phyloP scores from a whole-genome alignment of 2,888 invertebrate species.

The Ypsolopha scabrella region DNA sequence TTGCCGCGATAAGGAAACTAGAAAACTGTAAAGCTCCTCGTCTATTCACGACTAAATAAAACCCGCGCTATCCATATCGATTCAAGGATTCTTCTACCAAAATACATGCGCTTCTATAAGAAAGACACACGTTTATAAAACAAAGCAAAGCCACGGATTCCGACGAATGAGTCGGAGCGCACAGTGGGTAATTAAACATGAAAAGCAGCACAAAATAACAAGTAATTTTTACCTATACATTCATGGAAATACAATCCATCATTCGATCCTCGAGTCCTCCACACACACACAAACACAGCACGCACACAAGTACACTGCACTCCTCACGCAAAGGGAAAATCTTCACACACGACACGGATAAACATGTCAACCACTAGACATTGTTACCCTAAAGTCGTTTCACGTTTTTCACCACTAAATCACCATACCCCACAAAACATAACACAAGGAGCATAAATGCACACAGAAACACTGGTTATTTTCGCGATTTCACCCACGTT shows the following conservation, averaged over 20 bases:
- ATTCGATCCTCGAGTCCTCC: conserved; percentile 1
- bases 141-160: conserved; percentile 30
- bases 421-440: conserved; percentile 53
- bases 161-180: conserved; percentile 21
- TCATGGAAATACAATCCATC: conserved; percentile 68
- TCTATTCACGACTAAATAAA: conserved; percentile 15
- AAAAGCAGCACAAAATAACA: conserved; percentile 31
- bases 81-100: conserved; percentile 33
- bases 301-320: conserved; percentile 58
- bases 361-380: conserved; percentile 71
- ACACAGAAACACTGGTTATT: conserved; percentile 60
- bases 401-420: conserved; percentile 61
- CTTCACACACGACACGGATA: conserved; percentile 71
- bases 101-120: conserved; percentile 32
- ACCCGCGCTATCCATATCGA: conserved; percentile 36
- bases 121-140: conserved; percentile 22
- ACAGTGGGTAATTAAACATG: conserved; percentile 27
- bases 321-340: conserved; percentile 70
- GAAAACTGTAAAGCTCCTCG: conserved; percentile 27
- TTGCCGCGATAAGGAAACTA: conserved; percentile 31
- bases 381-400: conserved; percentile 66
- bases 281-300: conserved; percentile 44
- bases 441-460: conserved; percentile 54
- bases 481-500: conserved; percentile 63
- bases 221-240: conserved; percentile 64